Conservation (phyloP, 64 coral and sea anemone genomes). For the Actinia equina region DNA sequence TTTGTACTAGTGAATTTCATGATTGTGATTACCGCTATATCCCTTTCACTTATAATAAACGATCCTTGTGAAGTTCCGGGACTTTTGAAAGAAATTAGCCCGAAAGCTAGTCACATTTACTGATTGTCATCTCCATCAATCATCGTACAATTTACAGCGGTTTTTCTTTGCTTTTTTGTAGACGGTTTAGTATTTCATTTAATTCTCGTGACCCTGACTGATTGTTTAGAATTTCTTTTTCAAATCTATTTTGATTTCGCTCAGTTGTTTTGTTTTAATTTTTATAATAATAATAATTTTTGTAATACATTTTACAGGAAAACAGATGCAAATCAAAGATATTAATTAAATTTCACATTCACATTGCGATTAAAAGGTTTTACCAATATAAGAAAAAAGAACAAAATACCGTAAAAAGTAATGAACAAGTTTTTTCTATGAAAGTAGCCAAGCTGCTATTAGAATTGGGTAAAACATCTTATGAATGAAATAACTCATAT, state of each 20-base stretch:
- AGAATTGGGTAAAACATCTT: too few species aligned
- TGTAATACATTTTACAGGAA: not conserved
- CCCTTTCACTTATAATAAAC: conserved; percentile 8
- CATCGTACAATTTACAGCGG: not conserved
- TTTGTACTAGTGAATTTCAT: not conserved
- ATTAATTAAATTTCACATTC: not conserved
- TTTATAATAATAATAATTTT: too few species aligned
- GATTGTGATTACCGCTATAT: not conserved
- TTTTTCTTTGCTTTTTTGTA: not conserved
- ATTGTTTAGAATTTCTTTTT: not conserved
- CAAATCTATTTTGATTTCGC: not conserved
- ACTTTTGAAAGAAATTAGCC: conserved; percentile 15
- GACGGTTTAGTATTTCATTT: not conserved
- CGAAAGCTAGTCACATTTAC: not conserved
- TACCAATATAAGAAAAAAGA: not conserved
- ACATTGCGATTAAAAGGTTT: not conserved
- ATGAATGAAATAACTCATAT: too few species aligned
- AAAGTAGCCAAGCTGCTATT: too few species aligned
- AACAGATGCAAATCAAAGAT: not conserved
- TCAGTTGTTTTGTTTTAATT: not conserved
- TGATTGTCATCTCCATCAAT: not conserved
- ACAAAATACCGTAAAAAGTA: too few species aligned
- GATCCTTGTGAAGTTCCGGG: not conserved
- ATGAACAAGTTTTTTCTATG: too few species aligned
- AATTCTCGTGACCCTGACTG: not conserved